Percentiles rank a stretch among this genome's conserved stretches.
Evolutionary conservation across 2,888 invertebrate species (phyloP).

Genomic region (Ophion costatus): DNA sequence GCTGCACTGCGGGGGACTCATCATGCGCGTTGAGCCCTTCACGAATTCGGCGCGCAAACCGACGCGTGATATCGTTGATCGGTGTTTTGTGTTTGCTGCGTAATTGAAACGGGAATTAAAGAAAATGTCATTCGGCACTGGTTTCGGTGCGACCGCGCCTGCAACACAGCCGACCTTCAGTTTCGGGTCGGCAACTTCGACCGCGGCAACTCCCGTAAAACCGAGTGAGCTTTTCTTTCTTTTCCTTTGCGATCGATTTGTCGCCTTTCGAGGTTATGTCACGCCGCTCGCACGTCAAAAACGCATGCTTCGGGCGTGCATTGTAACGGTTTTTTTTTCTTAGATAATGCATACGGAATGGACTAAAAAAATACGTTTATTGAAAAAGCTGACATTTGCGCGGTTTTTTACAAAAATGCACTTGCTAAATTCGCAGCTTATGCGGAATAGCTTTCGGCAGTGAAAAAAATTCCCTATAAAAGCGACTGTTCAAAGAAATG

Average conservation of each 20-base stretch:
- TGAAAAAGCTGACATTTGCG: slow-evolving; percentile 9
- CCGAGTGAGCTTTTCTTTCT: slow-evolving; percentile 75
- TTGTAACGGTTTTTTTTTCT: slow-evolving; percentile 2
- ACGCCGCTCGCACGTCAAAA: slow-evolving; percentile 41
- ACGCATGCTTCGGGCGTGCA: background rate
- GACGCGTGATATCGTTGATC: slow-evolving; percentile 34
- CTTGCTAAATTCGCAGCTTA: background rate
- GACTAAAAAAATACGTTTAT: background rate
- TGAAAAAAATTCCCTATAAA: background rate
- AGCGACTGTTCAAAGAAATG: background rate
- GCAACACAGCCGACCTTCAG: slow-evolving; percentile 85
- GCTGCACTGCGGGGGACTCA: too few relatives aligned
- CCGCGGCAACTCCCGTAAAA: slow-evolving; percentile 81
- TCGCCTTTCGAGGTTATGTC: slow-evolving; percentile 59
- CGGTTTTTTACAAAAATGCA: background rate
- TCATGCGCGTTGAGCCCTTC: slow-evolving; percentile 17
- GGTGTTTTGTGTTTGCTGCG: slow-evolving; percentile 29
- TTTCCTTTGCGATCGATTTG: slow-evolving; percentile 45
- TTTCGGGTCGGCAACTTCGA: slow-evolving; percentile 80
- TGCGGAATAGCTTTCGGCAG: too few relatives aligned
- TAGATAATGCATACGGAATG: background rate
- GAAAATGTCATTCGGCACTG: slow-evolving; percentile 79
- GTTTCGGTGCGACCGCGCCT: slow-evolving; percentile 85
- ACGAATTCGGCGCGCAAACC: slow-evolving; percentile 36
- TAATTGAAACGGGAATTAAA: slow-evolving; percentile 31